Evolutionary conservation across 2,888 invertebrate genomes (phyloP).

Genomic region (Amphipoea lucens): DNA sequence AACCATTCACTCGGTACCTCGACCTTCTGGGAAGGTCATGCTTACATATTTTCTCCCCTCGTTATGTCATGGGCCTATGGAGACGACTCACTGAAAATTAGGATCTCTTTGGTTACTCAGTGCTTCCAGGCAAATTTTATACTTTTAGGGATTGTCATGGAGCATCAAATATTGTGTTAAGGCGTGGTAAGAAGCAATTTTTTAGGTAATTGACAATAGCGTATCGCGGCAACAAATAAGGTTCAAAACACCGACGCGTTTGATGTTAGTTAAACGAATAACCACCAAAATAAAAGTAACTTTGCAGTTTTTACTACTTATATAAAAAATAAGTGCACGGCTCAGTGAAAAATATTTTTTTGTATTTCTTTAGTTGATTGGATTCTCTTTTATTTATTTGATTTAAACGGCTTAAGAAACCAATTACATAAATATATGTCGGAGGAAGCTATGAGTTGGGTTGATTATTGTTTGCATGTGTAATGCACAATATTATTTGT

Average conservation of each 20-base stretch:
- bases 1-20: slow-evolving; percentile 24
- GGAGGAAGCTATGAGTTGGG: too few species aligned
- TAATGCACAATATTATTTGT: too few species aligned
- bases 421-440: too few species aligned
- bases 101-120: slow-evolving; percentile 11
- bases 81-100: slow-evolving; percentile 20
- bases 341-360: too few species aligned
- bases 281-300: not conserved
- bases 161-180: not conserved
- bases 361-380: too few species aligned
- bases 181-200: not conserved
- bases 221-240: not conserved
- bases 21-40: slow-evolving; percentile 52
- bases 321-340: too few species aligned
- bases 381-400: too few species aligned
- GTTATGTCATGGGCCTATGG: slow-evolving; percentile 33
- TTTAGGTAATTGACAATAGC: not conserved
- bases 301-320: too few species aligned
- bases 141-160: not conserved
- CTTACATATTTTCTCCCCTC: slow-evolving; percentile 25
- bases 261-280: not conserved
- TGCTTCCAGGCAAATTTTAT: slow-evolving; percentile 6
- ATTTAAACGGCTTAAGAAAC: too few species aligned
- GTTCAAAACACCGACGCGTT: not conserved
- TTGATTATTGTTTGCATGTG: too few species aligned